Percentiles rank a stretch among this genome's conserved stretches.
phyloP scores from a whole-genome alignment of 2,797 vertebrate species.

The Danionella dracula region DNA sequence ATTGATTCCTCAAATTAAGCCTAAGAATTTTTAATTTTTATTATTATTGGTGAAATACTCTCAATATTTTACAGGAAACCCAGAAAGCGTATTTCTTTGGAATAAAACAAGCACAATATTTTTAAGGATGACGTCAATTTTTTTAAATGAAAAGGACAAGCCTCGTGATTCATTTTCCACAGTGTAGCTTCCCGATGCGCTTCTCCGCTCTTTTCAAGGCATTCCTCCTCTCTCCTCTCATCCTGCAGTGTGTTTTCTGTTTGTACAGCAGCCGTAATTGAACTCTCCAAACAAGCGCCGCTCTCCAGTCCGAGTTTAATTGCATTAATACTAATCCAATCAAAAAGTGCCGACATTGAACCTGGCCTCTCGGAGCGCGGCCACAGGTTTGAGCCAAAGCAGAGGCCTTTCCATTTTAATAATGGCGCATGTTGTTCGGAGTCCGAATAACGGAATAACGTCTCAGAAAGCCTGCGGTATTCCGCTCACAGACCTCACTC shows the following conservation, averaged over 20 bases:
- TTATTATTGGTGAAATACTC: too few species aligned
- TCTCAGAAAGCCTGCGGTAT: constrained; percentile 16
- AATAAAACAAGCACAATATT: too few species aligned
- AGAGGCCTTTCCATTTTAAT: constrained; percentile 27
- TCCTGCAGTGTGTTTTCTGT: neutral
- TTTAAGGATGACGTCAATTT: too few species aligned
- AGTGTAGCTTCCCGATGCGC: too few species aligned
- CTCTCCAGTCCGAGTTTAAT: constrained; percentile 23
- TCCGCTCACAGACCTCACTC: constrained; percentile 25
- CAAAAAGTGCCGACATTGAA: constrained; percentile 30
- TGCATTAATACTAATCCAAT: constrained; percentile 39
- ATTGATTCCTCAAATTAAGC: too few species aligned
- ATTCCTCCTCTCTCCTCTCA: neutral
- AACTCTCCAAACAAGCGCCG: neutral
- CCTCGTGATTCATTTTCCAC: too few species aligned
- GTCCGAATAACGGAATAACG: constrained; percentile 24
- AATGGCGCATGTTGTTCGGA: constrained; percentile 22
- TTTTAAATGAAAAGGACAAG: too few species aligned
- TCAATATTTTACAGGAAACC: too few species aligned
- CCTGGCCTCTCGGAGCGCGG: constrained; percentile 24
- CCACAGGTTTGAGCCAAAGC: constrained; percentile 13
- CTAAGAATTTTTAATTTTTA: too few species aligned
- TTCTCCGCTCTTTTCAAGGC: neutral
- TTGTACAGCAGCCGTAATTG: neutral
- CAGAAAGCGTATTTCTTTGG: too few species aligned